These are phyloP conservation scores for Lepidochitona cinerea DNA, from an alignment of 2,888 invertebrate species.

Conservation along the genomic window DNA sequence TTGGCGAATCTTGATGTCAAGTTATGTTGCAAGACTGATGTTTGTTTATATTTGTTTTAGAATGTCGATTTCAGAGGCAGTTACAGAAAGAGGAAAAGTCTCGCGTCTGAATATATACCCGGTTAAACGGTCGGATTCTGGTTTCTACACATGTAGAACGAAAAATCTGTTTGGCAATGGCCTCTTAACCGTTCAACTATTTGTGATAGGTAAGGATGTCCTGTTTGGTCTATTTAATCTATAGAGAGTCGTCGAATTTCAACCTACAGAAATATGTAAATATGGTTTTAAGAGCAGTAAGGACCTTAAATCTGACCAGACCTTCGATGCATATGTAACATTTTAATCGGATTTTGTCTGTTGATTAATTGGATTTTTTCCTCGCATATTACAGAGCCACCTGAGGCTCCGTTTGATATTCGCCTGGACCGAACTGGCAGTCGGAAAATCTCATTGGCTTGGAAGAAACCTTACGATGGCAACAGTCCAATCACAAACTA, in stretches of 20 bases:
- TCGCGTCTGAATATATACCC: slow-evolving; percentile 88
- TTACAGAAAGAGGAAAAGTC: background rate
- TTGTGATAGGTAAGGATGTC: slow-evolving; percentile 89
- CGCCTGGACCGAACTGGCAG: slow-evolving; percentile 88
- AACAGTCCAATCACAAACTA: slow-evolving; percentile 88
- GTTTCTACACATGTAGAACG: slow-evolving; percentile 88
- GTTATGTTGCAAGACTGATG: too few species aligned
- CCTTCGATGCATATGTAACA: background rate
- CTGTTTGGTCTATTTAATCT: too few species aligned
- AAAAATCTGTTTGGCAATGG: slow-evolving; percentile 92
- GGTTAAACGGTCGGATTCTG: slow-evolving; percentile 90
- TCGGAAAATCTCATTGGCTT: slow-evolving; percentile 86
- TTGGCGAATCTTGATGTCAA: too few species aligned
- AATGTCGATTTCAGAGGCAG: background rate
- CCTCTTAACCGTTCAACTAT: slow-evolving; percentile 89
- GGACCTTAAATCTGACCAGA: background rate
- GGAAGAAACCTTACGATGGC: slow-evolving; percentile 85
- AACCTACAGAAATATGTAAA: too few species aligned
- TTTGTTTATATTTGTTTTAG: too few species aligned
- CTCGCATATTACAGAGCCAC: slow-evolving; percentile 84
- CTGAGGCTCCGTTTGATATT: slow-evolving; percentile 90
- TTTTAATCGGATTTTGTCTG: slow-evolving; percentile 32
- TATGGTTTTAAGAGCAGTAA: too few species aligned
- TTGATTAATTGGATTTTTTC: too few species aligned
- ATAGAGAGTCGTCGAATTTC: too few species aligned